Conservation (phyloP, 2,797 vertebrate species). For the Mus minutoides region DNA sequence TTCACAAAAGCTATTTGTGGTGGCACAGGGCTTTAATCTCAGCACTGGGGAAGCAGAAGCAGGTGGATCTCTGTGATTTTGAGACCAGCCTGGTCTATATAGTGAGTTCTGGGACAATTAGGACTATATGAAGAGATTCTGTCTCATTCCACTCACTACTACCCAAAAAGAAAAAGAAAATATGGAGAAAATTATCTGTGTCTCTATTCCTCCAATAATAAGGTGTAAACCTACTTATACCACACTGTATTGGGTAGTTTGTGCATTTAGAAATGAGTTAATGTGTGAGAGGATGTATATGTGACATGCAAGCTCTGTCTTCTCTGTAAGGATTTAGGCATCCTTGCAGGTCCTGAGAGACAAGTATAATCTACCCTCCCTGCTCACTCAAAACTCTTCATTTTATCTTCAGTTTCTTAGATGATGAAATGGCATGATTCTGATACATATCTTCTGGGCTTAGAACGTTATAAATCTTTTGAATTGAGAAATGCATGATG, state of each 20-base stretch:
- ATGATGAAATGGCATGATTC: neutral
- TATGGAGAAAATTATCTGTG: neutral
- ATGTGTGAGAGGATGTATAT: neutral
- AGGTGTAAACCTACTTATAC: neutral
- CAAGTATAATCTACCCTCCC: neutral
- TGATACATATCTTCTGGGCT: neutral
- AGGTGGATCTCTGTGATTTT: neutral
- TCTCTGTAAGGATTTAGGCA: neutral
- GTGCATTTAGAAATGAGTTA: neutral
- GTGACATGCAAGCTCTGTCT: neutral
- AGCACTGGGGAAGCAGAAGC: neutral
- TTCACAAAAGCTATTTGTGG: neutral
- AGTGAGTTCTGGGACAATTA: too few species aligned
- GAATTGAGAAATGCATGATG: neutral
- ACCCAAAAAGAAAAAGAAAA: neutral
- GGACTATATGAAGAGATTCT: too few species aligned
- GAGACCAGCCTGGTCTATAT: neutral
- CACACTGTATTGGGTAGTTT: neutral
- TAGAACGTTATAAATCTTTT: constrained; percentile 1
- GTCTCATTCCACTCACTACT: neutral
- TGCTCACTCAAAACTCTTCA: neutral
- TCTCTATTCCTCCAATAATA: neutral
- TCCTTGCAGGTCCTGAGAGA: neutral
- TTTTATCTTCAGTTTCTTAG: constrained; percentile 39
- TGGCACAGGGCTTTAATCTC: neutral